Evolutionary conservation across 2,888 invertebrate genomes (phyloP), one percentile per base, ranked within the genome.

Genomic region (Andrena flavipes): DNA sequence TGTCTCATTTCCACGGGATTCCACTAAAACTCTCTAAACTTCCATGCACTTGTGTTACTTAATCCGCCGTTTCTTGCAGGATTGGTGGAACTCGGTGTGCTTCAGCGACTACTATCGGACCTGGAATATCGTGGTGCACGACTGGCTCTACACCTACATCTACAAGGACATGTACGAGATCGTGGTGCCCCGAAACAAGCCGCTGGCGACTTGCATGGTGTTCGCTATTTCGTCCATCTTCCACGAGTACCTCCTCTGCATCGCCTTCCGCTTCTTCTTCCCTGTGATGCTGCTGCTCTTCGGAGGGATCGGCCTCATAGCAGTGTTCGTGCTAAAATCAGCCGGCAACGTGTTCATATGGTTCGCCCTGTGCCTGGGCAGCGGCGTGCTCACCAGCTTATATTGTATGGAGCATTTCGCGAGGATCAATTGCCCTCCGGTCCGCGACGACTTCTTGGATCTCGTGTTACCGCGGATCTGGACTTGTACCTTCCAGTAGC

Each of bases 61-160:
- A 42, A 42, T 5, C 16, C 42, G 42, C 5, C 42, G 42, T 16
- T 42, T 16, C 42, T 56, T 73, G 4, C 35, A 80, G 80, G 80
- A 80, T 13, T 80, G 80, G 81, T 80, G 81, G 99, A 98, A 97
- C 72, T 96, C 97, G 2, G 96, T 96, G 0, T 96, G 96, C n/a
- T 98, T 96, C 94, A 96, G 96, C 0, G 95, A 95, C 16, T 99
- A 97, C 94, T 99, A 98, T 94, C 96, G 98, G n/a, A 97, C 97
- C 4, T 99, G 99, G 99, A 99, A 99, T 93, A 96, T 98, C 20
- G 97, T 99, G 0, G 98, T 99, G 0, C 97, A 99, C 93, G 98
- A 98, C 88, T 99, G 99, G 99, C 95, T 99, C 0, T 97, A 98
- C 89, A 96, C 96, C 4, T 98, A 99, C 93, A 95, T 99, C 78